Conservation (phyloP, 2,797 vertebrate genomes). For the Salarias fasciatus region DNA sequence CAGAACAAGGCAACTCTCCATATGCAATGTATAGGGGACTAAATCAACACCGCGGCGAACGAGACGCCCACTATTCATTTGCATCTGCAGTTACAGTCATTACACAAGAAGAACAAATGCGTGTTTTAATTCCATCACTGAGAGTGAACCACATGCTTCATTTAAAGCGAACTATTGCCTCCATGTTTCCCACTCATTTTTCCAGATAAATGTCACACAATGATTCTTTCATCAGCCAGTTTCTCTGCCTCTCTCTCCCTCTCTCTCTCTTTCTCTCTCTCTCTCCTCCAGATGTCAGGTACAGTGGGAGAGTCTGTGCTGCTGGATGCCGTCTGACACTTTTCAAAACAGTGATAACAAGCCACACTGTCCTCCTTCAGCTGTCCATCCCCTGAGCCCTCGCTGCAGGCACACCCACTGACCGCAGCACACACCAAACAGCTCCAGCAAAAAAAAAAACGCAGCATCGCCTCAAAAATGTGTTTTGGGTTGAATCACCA, state of each 20-base stretch:
- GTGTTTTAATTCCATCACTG: conserved; percentile 54
- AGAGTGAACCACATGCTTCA: conserved; percentile 43
- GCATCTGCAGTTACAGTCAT: conserved; percentile 53
- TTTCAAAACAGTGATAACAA: conserved; percentile 84
- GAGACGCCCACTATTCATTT: conserved; percentile 57
- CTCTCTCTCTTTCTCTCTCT: conserved; percentile 12
- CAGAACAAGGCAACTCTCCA: conserved; percentile 70
- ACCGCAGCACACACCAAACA: conserved; percentile 27
- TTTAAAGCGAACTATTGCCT: conserved; percentile 47
- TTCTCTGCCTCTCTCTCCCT: conserved; percentile 14
- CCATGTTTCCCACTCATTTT: conserved; percentile 59
- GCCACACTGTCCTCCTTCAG: conserved; percentile 74
- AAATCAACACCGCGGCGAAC: conserved; percentile 46
- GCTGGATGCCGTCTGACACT: conserved; percentile 82
- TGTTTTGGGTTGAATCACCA: conserved; percentile 3
- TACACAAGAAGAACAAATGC: conserved; percentile 57
- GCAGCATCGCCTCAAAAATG: not conserved
- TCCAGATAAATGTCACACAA: conserved; percentile 68
- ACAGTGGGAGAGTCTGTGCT: conserved; percentile 77
- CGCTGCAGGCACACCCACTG: conserved; percentile 49
- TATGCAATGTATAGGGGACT: conserved; percentile 66
- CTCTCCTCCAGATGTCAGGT: conserved; percentile 81
- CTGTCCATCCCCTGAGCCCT: conserved; percentile 62
- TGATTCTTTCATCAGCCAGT: conserved; percentile 56
- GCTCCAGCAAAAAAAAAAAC: conserved; percentile 3